These are phyloP conservation scores for Calcarius ornatus DNA, from an alignment of 2,113 vertebrate genomes.

Conservation along the genomic window DNA sequence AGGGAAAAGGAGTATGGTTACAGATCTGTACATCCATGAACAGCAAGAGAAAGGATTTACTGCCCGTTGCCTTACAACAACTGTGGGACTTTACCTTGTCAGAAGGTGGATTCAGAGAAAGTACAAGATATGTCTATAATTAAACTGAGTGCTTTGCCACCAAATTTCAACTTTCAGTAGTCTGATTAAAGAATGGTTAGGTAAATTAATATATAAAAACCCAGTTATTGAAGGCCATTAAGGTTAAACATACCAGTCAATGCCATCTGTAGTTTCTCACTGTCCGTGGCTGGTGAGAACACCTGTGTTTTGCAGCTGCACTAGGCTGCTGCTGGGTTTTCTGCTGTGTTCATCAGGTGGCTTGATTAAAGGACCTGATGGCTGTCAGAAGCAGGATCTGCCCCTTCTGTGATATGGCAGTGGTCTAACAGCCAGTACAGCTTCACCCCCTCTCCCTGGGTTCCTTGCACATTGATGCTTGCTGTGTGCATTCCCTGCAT, in stretches of 20 bases:
- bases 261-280: not conserved
- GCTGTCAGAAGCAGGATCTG: not conserved
- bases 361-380: not conserved
- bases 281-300: not conserved
- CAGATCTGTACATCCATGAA: not conserved
- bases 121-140: not conserved
- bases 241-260: not conserved
- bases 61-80: not conserved
- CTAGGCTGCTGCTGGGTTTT: not conserved
- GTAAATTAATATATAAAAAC: not conserved
- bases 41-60: not conserved
- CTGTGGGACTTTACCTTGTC: not conserved
- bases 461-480: accelerated
- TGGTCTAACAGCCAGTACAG: not conserved
- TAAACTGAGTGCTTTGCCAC: not conserved
- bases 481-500: not conserved
- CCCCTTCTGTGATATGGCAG: not conserved
- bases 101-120: not conserved
- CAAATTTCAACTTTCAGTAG: not conserved
- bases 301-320: not conserved
- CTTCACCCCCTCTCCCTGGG: not conserved
- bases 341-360: not conserved
- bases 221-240: not conserved
- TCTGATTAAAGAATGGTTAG: not conserved
- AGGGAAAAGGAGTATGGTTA: not conserved